Conservation (phyloP, 2,113 vertebrate genomes). For the Ailurus styani region DNA sequence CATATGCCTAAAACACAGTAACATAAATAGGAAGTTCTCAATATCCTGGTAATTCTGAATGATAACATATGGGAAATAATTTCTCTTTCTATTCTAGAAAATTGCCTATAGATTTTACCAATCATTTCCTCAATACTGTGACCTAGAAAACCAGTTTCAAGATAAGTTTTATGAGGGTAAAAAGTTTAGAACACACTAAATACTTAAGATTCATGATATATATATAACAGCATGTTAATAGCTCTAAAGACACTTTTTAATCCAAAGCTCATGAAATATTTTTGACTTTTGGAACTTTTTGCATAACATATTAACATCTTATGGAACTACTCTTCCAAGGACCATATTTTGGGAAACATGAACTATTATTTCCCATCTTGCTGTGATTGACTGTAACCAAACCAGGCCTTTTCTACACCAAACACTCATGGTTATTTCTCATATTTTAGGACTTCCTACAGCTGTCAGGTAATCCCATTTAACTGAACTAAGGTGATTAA, state of each 20-base stretch:
- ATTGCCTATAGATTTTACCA: background rate
- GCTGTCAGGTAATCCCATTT: background rate
- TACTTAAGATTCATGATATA: background rate
- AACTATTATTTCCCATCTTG: background rate
- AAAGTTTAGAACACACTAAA: background rate
- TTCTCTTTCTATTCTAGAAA: conserved; percentile 6
- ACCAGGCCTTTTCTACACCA: background rate
- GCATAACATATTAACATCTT: background rate
- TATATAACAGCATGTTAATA: background rate
- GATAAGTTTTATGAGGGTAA: background rate
- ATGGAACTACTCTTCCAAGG: background rate
- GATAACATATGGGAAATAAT: background rate
- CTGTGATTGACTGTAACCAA: background rate
- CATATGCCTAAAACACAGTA: background rate
- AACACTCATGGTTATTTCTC: background rate
- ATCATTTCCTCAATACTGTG: background rate
- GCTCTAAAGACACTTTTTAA: background rate
- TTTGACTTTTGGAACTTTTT: background rate
- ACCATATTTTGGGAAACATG: background rate
- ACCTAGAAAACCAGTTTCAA: background rate
- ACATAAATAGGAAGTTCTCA: background rate
- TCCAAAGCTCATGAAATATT: background rate
- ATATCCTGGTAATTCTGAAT: background rate
- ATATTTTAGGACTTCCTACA: background rate
- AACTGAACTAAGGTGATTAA: background rate